Conservation (phyloP, 37 sponge, comb jelly and placozoan species). For the Beroe ovata region DNA sequence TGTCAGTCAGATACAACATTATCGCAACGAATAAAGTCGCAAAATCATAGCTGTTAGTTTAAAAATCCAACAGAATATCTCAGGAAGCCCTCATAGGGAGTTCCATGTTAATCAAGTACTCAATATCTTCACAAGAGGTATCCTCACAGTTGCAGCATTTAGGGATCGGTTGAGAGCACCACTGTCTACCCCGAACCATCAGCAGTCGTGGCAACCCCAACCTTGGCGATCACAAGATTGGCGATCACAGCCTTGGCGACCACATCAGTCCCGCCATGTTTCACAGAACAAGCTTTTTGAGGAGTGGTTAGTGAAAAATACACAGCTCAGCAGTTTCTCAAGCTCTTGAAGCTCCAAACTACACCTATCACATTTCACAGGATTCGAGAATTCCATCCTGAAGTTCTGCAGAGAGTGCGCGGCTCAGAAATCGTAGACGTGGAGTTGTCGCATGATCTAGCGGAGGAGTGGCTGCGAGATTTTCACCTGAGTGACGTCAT, state of each 20-base stretch:
- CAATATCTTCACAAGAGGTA: too few species aligned
- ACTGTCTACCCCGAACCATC: background rate
- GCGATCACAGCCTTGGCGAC: background rate
- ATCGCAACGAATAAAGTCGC: too few species aligned
- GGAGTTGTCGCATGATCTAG: conserved; percentile 37
- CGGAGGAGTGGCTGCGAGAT: conserved; percentile 48
- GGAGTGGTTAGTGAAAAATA: background rate
- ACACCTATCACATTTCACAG: too few species aligned
- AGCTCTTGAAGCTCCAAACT: too few species aligned
- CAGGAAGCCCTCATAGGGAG: too few species aligned
- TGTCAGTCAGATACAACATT: too few species aligned
- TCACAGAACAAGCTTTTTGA: background rate
- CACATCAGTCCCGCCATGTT: background rate
- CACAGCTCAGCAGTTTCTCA: too few species aligned
- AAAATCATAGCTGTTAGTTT: too few species aligned
- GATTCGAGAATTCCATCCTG: conserved; percentile 15
- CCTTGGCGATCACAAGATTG: too few species aligned
- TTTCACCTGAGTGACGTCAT: conserved; percentile 36
- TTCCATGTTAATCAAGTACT: too few species aligned
- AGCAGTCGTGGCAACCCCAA: background rate
- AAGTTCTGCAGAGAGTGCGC: conserved; percentile 4
- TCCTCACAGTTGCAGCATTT: background rate
- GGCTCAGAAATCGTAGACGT: conserved; percentile 60
- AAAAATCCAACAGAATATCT: too few species aligned
- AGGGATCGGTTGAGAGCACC: background rate